A percentile compares a stretch with the other conserved stretches of the same genome.
These are phyloP conservation scores for Leptarthrus brevirostris DNA, from an alignment of 2,888 invertebrate species.

Conservation along the genomic window DNA sequence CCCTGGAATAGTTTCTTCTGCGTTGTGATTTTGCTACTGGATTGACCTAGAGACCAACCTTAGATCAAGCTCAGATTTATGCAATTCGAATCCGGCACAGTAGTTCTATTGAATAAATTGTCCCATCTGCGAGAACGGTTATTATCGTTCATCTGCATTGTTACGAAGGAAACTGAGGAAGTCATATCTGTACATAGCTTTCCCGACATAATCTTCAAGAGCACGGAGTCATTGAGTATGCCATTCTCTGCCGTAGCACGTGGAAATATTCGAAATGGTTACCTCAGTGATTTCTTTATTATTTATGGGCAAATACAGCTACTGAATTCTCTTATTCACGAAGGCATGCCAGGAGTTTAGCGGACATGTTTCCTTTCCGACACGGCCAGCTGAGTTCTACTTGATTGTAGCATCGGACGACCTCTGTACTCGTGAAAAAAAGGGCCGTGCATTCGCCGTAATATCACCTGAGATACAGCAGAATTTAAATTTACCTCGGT, in stretches of 20 bases:
- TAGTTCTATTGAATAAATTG: constrained; percentile 32
- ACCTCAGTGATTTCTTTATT: constrained; percentile 26
- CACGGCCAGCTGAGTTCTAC: not conserved
- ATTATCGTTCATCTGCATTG: constrained; percentile 34
- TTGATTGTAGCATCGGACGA: not conserved
- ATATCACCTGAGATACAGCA: not conserved
- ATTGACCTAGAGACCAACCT: constrained; percentile 22
- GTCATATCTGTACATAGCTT: constrained; percentile 29
- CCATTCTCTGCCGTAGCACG: not conserved
- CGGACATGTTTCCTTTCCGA: not conserved
- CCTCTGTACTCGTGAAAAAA: not conserved
- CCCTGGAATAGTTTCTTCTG: not conserved
- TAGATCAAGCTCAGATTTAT: constrained; percentile 13
- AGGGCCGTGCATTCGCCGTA: not conserved
- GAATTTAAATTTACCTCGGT: not conserved
- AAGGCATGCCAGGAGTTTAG: not conserved
- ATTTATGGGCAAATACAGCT: constrained; percentile 11
- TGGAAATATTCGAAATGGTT: not conserved
- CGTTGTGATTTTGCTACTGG: constrained; percentile 16
- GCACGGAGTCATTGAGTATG: constrained; percentile 29
- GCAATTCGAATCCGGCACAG: constrained; percentile 15
- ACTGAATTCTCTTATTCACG: constrained; percentile 7
- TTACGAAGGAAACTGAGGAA: constrained; percentile 8
- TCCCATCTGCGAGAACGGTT: constrained; percentile 18
- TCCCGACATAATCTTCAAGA: not conserved